Evolutionary conservation across 1,140 invertebrate genomes (phyloP), one percentile per base, ranked within the genome.

Genomic region (Sitophilus oryzae): DNA sequence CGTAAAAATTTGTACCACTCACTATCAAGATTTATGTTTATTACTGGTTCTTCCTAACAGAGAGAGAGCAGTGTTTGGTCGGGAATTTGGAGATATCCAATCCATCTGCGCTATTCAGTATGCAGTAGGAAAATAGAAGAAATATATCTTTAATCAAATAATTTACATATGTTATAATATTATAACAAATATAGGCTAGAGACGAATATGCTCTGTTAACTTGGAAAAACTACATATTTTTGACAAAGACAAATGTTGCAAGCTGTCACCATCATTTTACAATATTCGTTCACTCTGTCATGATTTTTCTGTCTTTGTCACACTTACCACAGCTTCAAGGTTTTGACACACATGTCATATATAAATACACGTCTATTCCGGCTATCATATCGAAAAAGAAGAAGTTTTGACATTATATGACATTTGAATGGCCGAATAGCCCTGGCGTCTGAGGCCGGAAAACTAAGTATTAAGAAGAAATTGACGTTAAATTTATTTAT

Each of bases 41-140:
- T 62, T 57, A 62, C 57, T 62, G 49, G 56, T 58, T 59, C 56
- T 44, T 45, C 52, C 60, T 55, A 62, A 46, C 54, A 59, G 56
- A 34, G 57, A 48, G 14, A 56, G 45, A 38, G 56, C 48, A 22
- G 60, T 49, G 53, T 59, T 49, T 20, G 60, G 54, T 48, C 53
- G 60, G 36, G 56, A 49, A 36, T 40, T 58, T 38, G 45, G 53
- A 35, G 60, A 45, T 48, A 62, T 51, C 60, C 60, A 62, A 59
- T 62, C 57, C 60, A 62, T 62, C 22, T n/a, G 44, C 11, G 21
- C n/a, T 40, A 19, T 9, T 15, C n/a, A n/a, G n/a, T n/a, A n/a
- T n/a, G n/a, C n/a, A n/a, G n/a, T n/a, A n/a, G n/a, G n/a, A n/a
- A n/a, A n/a, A n/a, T n/a, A n/a, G n/a, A n/a, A n/a, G n/a, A n/a